A percentile compares a stretch with the other conserved stretches of the same genome.
Conservation (phyloP, 2,888 invertebrate species). For the Scaptomyza flava region DNA sequence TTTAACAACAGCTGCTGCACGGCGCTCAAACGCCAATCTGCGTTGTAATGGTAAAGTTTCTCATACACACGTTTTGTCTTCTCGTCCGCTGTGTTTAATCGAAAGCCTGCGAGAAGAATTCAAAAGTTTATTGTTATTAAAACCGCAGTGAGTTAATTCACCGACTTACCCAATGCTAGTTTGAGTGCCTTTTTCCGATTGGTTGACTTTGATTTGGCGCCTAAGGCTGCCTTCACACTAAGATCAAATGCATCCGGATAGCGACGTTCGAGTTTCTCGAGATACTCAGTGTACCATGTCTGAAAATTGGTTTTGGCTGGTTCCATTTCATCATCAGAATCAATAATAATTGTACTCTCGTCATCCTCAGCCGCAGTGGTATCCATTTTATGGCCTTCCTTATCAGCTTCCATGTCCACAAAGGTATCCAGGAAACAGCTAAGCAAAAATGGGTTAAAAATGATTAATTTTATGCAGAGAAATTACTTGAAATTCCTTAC, state of each 20-base stretch:
- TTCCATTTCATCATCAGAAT: conserved; percentile 76
- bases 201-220: conserved; percentile 60
- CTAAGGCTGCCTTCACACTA: conserved; percentile 87
- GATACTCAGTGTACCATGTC: conserved; percentile 86
- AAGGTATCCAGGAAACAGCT: conserved; percentile 85
- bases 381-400: conserved; percentile 1
- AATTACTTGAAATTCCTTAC: conserved; percentile 84
- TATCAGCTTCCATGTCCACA: conserved; percentile 32
- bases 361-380: conserved; percentile 45
- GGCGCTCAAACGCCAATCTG: conserved; percentile 88
- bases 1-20: conserved; percentile 87
- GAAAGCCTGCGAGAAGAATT: conserved; percentile 83
- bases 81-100: conserved; percentile 86
- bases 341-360: conserved; percentile 82
- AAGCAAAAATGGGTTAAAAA: conserved; percentile 41
- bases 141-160: neutral
- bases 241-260: conserved; percentile 90
- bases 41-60: conserved; percentile 90
- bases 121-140: neutral
- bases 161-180: conserved; percentile 77
- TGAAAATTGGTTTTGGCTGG: conserved; percentile 74
- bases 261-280: conserved; percentile 88
- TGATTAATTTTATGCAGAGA: neutral
- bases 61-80: conserved; percentile 87
- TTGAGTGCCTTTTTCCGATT: conserved; percentile 84